Evolutionary conservation across 2,113 vertebrate species (phyloP), one percentile per base, ranked within the genome.

Genomic region (Sander lucioperca): DNA sequence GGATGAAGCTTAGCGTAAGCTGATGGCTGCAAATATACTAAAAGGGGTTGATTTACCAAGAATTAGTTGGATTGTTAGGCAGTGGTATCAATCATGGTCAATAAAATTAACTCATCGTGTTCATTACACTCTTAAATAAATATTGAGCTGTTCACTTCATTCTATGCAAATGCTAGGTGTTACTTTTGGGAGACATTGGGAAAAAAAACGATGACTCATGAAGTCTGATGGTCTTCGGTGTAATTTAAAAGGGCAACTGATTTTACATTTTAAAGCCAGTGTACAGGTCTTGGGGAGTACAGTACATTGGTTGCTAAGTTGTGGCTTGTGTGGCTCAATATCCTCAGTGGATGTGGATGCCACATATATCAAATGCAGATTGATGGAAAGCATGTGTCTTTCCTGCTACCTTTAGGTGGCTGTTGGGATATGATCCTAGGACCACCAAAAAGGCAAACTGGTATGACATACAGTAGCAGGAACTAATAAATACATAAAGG

Each of bases 201-300:
- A 14, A 43, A 3, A 74, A 74, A 81, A 47, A 50, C 50, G 58
- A 61, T 86, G 67, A 80, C 56, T 83, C 79, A 53, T 63, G 58
- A 43, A 12, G 43, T 27, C 18, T 54, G 33, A 25, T 72, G 68
- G 48, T 64, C 16, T 69, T 63, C 19, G 4, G 23, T 47, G 47
- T 33, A 19, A 53, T 47, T 59, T 58, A 53, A 61, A 59, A 51
- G 66, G 27, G 11, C 19, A 68, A 45, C 36, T 23, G 14, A 21
- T 27, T 68, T 33, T 53, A 50, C 48, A 21, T 27, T 21, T 68
- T 13, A 51, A 68, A n/a, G 30, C 39, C 39, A 11, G 64, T 67
- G 27, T 50, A 18, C 65, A 50, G 23, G n/a, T 66, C 14, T 16
- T 56, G 12, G 7, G 21, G 4, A 54, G 21, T 50, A 27, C 25